phyloP scores from a whole-genome alignment of 2,113 vertebrate genomes.

The Ancistrus triradiatus region DNA sequence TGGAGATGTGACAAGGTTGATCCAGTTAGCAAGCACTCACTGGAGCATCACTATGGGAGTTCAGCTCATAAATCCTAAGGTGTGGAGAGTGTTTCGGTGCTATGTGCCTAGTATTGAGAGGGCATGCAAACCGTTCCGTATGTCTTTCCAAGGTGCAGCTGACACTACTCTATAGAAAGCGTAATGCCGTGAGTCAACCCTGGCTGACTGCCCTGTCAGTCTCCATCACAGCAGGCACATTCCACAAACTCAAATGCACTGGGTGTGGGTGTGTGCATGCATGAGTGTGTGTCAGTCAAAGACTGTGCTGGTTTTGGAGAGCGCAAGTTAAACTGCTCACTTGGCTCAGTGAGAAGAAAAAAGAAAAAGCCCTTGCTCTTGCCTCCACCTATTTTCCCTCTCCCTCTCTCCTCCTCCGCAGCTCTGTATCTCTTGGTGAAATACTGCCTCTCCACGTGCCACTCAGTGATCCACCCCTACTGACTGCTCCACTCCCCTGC shows the following conservation, averaged over 20 bases:
- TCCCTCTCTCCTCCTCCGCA: constrained; percentile 21
- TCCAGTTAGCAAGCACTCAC: constrained; percentile 20
- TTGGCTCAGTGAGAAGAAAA: constrained; percentile 59
- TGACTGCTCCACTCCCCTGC: constrained; percentile 46
- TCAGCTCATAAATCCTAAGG: constrained; percentile 20
- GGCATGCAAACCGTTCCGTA: constrained; percentile 18
- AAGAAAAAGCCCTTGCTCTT: constrained; percentile 64
- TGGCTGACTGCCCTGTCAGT: constrained; percentile 39
- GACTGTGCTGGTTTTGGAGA: constrained; percentile 43
- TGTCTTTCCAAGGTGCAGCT: constrained; percentile 36
- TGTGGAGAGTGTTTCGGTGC: constrained; percentile 11
- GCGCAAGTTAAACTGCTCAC: constrained; percentile 74
- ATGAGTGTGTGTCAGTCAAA: constrained; percentile 30
- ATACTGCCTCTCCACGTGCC: constrained; percentile 51
- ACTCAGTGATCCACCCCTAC: constrained; percentile 41
- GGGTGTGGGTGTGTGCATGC: constrained; percentile 18
- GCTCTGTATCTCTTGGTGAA: constrained; percentile 34
- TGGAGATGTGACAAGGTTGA: not conserved
- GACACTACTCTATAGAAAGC: constrained; percentile 22
- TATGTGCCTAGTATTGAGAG: not conserved
- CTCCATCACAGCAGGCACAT: constrained; percentile 36
- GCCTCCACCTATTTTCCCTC: constrained; percentile 24
- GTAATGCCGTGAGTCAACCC: constrained; percentile 41
- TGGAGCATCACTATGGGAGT: not conserved
- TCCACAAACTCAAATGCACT: constrained; percentile 40